Conservation (phyloP, 1,140 invertebrate genomes). For the Eriosoma lanigerum region DNA sequence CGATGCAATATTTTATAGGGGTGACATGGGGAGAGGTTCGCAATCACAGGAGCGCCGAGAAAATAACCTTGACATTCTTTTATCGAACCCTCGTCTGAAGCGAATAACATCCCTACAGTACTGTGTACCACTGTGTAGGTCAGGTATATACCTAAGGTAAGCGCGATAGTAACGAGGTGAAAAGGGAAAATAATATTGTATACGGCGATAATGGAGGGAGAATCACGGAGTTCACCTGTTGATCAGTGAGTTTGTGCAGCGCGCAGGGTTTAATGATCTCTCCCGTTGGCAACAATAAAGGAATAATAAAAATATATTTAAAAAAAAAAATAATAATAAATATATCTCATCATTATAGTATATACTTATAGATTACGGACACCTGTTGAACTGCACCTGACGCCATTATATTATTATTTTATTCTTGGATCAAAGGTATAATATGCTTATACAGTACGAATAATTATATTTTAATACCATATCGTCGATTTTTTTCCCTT, state of each 20-base stretch:
- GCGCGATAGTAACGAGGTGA: too few species aligned
- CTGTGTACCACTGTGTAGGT: neutral
- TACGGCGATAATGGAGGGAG: neutral
- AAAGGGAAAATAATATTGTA: too few species aligned
- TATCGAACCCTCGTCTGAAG: slow-evolving; percentile 1
- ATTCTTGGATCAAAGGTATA: too few species aligned
- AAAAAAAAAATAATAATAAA: neutral
- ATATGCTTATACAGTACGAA: too few species aligned
- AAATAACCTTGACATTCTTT: slow-evolving; percentile 43
- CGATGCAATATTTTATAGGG: too few species aligned
- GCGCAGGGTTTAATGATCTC: neutral
- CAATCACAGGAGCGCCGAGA: neutral
- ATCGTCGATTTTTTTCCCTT: too few species aligned
- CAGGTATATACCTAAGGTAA: neutral
- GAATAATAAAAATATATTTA: too few species aligned
- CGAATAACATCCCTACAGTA: neutral
- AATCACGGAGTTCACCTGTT: neutral
- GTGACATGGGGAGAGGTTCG: neutral
- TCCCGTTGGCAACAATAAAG: slow-evolving; percentile 4
- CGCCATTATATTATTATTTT: too few species aligned
- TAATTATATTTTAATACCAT: too few species aligned
- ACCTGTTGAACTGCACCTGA: slow-evolving; percentile 12
- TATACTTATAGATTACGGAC: too few species aligned
- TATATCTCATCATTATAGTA: neutral
- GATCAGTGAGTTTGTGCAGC: neutral